Evolutionary conservation across 2,797 vertebrate genomes (phyloP).

Genomic region (Mionectes olivaceus): DNA sequence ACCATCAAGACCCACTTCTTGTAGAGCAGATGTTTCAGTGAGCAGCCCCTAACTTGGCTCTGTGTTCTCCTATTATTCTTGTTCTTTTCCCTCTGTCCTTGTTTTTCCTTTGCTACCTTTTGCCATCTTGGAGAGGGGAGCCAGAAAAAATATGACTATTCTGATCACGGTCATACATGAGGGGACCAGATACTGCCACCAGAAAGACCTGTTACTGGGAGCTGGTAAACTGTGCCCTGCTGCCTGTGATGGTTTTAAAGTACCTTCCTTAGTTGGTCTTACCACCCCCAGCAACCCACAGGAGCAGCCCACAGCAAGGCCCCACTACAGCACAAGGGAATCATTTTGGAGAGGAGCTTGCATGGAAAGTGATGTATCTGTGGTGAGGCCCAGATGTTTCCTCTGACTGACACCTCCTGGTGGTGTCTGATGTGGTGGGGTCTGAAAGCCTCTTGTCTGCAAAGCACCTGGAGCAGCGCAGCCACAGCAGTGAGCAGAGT

Average conservation of each 20-base stretch:
- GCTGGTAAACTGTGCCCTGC: background rate
- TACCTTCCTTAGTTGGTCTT: background rate
- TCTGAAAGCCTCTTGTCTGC: background rate
- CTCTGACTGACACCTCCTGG: background rate
- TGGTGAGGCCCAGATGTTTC: background rate
- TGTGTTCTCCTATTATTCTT: background rate
- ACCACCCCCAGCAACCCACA: background rate
- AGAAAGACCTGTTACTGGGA: background rate
- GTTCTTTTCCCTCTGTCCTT: background rate
- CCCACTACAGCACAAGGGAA: background rate
- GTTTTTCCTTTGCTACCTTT: background rate
- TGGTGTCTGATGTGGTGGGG: background rate
- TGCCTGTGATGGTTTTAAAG: background rate
- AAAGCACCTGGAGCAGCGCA: background rate
- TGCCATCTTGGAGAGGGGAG: background rate
- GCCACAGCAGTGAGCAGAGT: fast-evolving
- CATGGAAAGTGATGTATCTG: background rate
- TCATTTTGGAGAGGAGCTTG: background rate
- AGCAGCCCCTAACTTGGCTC: background rate
- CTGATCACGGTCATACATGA: background rate
- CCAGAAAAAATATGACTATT: background rate
- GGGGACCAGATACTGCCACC: no score
- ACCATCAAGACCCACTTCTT: background rate
- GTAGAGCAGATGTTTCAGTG: background rate
- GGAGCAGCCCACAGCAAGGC: background rate